Evolutionary conservation across 1,140 invertebrate species (phyloP).

Genomic region (Heliconius congener): DNA sequence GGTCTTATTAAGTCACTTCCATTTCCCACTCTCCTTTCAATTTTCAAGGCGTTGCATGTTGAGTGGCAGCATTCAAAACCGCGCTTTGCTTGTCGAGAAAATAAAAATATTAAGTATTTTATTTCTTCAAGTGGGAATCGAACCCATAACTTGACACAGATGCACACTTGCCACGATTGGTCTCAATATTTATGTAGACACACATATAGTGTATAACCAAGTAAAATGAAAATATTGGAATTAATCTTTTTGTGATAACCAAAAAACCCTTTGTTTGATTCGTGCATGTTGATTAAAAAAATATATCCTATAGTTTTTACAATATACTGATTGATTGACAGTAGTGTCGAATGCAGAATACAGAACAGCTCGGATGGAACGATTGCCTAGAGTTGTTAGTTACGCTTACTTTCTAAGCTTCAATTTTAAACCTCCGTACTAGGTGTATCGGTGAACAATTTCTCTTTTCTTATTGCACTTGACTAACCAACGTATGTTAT

Average conservation of each 20-base stretch:
- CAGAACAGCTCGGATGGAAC: slow-evolving; percentile 6
- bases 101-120: no score
- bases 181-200: no score
- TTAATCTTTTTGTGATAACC: neutral
- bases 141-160: no score
- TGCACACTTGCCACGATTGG: no score
- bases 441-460: neutral
- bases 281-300: slow-evolving; percentile 9
- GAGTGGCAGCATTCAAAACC: no score
- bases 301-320: slow-evolving; percentile 3
- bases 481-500: neutral
- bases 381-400: slow-evolving; percentile 1
- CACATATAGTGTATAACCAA: neutral
- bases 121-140: no score
- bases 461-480: neutral
- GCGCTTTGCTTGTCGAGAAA: no score
- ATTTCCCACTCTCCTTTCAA: no score
- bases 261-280: neutral
- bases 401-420: slow-evolving; percentile 15
- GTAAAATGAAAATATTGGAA: neutral
- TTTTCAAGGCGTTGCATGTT: no score
- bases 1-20: no score
- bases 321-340: slow-evolving; percentile 11
- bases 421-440: slow-evolving; percentile 6
- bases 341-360: slow-evolving; percentile 6